These are phyloP conservation scores for Notothenia rossii DNA, from an alignment of 2,113 vertebrate species.

Conservation along the genomic window DNA sequence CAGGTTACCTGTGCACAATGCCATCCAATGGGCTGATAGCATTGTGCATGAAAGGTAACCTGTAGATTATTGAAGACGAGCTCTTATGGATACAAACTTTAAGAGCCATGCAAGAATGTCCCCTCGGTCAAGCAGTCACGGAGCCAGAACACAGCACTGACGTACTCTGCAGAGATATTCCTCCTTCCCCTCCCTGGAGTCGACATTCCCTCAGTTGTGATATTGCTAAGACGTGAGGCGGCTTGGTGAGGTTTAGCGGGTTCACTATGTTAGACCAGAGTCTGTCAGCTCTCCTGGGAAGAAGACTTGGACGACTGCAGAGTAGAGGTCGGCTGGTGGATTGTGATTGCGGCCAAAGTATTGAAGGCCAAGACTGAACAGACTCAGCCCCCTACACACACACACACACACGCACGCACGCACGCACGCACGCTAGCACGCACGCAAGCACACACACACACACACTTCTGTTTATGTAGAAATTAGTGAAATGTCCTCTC, in stretches of 20 bases:
- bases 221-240: constrained; percentile 21
- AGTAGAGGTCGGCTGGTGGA: constrained; percentile 51
- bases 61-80: too few relatives aligned
- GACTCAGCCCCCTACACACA: constrained; percentile 27
- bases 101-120: constrained; percentile 1
- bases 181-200: constrained; percentile 6
- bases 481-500: constrained; percentile 59
- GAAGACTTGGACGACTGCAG: constrained; percentile 53
- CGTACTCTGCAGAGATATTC: constrained; percentile 12
- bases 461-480: constrained; percentile 66
- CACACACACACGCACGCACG: constrained; percentile 9
- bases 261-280: constrained; percentile 62
- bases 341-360: constrained; percentile 48
- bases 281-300: constrained; percentile 62
- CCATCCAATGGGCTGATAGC: too few relatives aligned
- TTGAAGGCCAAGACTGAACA: constrained; percentile 58
- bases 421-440: constrained; percentile 15
- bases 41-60: too few relatives aligned
- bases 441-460: constrained; percentile 13
- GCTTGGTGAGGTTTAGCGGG: constrained; percentile 69
- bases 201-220: constrained; percentile 10
- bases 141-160: constrained; percentile 11
- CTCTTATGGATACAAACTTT: neutral
- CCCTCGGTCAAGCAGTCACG: neutral
- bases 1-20: neutral